A percentile compares a stretch with the other conserved stretches of the same genome.
phyloP scores from a whole-genome alignment of 2,888 invertebrate genomes.

The Erebia aethiops region DNA sequence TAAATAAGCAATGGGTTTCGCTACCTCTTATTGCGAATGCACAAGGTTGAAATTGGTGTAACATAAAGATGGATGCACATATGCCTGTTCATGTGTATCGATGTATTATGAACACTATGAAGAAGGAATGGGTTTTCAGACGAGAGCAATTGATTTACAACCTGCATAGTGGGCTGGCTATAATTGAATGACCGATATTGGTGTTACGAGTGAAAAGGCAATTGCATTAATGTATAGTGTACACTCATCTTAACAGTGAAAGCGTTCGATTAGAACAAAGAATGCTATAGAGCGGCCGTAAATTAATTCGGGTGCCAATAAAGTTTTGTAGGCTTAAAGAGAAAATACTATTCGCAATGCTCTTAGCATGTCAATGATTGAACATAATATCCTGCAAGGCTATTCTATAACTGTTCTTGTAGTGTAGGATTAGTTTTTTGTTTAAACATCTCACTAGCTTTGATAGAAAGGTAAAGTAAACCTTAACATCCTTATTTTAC shows the following conservation, averaged over 20 bases:
- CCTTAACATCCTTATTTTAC: too few species aligned
- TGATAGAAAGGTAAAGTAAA: too few species aligned
- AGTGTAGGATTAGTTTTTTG: too few species aligned
- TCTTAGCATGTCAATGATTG: neutral
- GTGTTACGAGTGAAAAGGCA: slow-evolving; percentile 42
- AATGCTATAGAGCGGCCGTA: neutral
- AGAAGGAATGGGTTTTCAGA: slow-evolving; percentile 41
- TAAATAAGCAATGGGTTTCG: slow-evolving; percentile 37
- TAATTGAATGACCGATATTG: slow-evolving; percentile 45
- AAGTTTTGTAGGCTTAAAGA: neutral
- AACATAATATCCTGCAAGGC: neutral
- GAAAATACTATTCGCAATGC: neutral
- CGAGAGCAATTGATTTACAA: slow-evolving; percentile 43
- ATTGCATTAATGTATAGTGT: slow-evolving; percentile 36
- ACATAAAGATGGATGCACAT: slow-evolving; percentile 4
- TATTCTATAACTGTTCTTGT: neutral
- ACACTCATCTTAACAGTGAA: slow-evolving; percentile 29
- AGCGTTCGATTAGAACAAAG: slow-evolving; percentile 19
- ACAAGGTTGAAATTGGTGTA: slow-evolving; percentile 25
- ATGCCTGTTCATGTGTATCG: slow-evolving; percentile 24
- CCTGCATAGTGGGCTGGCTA: slow-evolving; percentile 34
- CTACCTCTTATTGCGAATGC: neutral
- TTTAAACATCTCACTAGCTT: too few species aligned
- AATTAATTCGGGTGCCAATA: slow-evolving; percentile 7
- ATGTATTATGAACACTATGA: slow-evolving; percentile 35